These are phyloP conservation scores for Hemithea aestivaria DNA, from an alignment of 2,888 invertebrate species.

Conservation along the genomic window DNA sequence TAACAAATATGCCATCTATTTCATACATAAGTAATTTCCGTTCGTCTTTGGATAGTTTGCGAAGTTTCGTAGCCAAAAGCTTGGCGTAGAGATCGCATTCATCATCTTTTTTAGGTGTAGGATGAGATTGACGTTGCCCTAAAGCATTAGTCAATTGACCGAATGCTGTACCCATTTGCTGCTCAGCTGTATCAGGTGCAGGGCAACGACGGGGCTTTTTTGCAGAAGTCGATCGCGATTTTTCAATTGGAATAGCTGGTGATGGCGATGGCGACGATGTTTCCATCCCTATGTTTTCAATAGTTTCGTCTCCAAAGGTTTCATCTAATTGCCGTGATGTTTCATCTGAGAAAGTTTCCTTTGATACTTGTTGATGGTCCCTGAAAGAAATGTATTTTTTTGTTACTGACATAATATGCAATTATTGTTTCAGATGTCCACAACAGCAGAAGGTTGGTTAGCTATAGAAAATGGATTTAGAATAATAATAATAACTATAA, in stretches of 20 bases:
- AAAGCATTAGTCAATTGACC: slow-evolving; percentile 10
- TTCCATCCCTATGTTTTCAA: too few species aligned
- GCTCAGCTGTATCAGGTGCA: slow-evolving; percentile 3
- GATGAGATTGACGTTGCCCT: not conserved
- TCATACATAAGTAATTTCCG: slow-evolving; percentile 21
- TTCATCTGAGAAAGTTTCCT: too few species aligned
- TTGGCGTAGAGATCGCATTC: slow-evolving; percentile 14
- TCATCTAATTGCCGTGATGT: too few species aligned
- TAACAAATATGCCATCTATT: slow-evolving; percentile 20
- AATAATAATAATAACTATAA: slow-evolving; percentile 30
- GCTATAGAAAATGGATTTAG: slow-evolving; percentile 19
- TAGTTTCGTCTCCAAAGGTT: too few species aligned
- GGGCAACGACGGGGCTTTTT: slow-evolving; percentile 1
- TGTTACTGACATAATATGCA: not conserved
- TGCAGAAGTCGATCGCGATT: too few species aligned
- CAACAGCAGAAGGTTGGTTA: not conserved
- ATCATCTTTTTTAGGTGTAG: slow-evolving; percentile 5
- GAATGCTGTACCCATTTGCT: slow-evolving; percentile 6
- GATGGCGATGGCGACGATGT: too few species aligned
- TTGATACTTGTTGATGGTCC: not conserved
- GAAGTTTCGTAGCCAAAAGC: slow-evolving; percentile 24
- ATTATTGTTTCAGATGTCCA: slow-evolving; percentile 3
- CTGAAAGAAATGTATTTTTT: not conserved
- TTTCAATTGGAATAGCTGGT: too few species aligned
- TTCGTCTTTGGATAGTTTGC: slow-evolving; percentile 22